Percentiles rank a stretch among this genome's conserved stretches.
These are phyloP conservation scores for Salvelinus fontinalis DNA, from an alignment of 2,113 vertebrate genomes.

Conservation along the genomic window DNA sequence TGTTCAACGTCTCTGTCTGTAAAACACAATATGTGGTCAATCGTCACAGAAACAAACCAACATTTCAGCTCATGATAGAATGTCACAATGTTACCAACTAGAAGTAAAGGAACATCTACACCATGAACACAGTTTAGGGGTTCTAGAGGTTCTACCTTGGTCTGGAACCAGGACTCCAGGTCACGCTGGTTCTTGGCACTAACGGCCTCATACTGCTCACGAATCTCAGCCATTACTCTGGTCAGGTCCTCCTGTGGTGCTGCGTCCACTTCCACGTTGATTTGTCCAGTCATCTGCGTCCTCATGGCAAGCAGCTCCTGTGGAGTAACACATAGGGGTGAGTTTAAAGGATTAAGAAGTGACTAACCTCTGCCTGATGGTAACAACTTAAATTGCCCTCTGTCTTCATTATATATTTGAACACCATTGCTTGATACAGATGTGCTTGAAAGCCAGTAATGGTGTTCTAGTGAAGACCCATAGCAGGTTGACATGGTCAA, in stretches of 20 bases:
- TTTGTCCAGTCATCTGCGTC: constrained; percentile 67
- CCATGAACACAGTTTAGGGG: neutral
- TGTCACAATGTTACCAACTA: neutral
- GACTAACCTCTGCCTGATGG: neutral
- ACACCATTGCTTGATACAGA: neutral
- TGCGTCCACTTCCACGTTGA: constrained; percentile 79
- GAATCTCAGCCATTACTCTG: constrained; percentile 69
- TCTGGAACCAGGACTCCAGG: constrained; percentile 71
- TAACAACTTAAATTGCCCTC: neutral
- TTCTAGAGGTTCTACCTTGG: constrained; percentile 57
- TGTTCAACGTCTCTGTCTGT: constrained; percentile 77
- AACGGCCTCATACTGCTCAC: constrained; percentile 81
- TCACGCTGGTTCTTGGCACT: constrained; percentile 79
- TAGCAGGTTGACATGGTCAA: neutral
- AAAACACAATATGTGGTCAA: neutral
- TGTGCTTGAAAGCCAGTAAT: too few species aligned
- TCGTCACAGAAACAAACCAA: neutral
- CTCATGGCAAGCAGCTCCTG: constrained; percentile 68
- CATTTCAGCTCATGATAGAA: neutral
- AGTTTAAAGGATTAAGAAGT: neutral
- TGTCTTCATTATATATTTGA: neutral
- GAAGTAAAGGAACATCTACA: neutral
- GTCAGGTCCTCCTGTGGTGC: constrained; percentile 62
- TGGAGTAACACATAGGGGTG: neutral
- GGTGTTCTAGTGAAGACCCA: neutral